These are phyloP conservation scores for Lamellibrachia satsuma DNA, from an alignment of 2,888 invertebrate species.

Conservation along the genomic window DNA sequence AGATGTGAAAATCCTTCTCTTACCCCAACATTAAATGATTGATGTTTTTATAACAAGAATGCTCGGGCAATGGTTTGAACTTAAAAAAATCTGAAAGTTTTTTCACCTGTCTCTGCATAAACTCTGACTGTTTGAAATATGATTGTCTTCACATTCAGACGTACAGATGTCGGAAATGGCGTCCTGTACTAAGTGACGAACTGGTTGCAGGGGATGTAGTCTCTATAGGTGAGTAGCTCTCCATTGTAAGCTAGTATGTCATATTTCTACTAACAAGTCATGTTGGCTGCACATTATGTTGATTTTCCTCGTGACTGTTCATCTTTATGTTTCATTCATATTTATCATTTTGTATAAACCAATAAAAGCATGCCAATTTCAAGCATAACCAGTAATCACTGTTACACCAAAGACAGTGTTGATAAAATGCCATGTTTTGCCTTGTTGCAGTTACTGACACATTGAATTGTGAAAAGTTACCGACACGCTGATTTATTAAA, in stretches of 20 bases:
- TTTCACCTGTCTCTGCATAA: not conserved
- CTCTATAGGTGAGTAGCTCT: slow-evolving; percentile 75
- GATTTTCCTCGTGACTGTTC: not conserved
- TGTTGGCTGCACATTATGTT: not conserved
- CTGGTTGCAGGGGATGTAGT: slow-evolving; percentile 96
- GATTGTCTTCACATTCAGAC: slow-evolving; percentile 30
- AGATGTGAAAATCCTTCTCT: too few relatives aligned
- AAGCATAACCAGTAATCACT: too few relatives aligned
- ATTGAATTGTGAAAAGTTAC: too few relatives aligned
- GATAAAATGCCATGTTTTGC: too few relatives aligned
- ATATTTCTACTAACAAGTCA: too few relatives aligned
- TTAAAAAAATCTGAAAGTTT: not conserved
- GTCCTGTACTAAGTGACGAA: slow-evolving; percentile 84
- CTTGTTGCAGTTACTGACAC: too few relatives aligned
- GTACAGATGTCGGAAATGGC: slow-evolving; percentile 90
- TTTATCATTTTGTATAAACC: not conserved
- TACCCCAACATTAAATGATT: too few relatives aligned
- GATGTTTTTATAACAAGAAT: too few relatives aligned
- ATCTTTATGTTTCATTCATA: not conserved
- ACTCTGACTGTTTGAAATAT: not conserved
- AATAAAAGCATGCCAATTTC: not conserved
- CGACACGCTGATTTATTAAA: too few relatives aligned
- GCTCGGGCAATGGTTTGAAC: not conserved
- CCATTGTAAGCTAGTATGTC: not conserved
- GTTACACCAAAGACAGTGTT: too few relatives aligned